Base-by-base conservation (phyloP, 2,113 vertebrate species). In the Brachyhypopomus gauderio region DNA sequence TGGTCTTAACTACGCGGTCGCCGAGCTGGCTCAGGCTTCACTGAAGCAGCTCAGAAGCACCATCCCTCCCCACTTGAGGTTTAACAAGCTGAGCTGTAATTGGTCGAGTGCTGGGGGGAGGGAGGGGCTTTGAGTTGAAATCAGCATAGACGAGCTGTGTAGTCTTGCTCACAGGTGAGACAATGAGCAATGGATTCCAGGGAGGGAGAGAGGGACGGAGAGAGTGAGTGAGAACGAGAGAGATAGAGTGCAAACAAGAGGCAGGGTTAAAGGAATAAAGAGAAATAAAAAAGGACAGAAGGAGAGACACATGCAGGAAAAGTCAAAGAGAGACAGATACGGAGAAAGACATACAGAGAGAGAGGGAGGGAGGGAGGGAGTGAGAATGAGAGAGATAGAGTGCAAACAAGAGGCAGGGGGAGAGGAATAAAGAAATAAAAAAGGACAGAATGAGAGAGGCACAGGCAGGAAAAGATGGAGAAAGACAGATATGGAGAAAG, bases 161-260 rank as follows among this genome's bases (percentile, higher is more conserved):
- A 9, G 41, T 5, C 41, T 41, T 9, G 41, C 41, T 41, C 4
- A 41, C 41, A 41, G 52, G 17, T 55, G 52, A 17, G 52, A 17
- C 1, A 17, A n/a, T 7, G 56, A n/a, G 56, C 16, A 4, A 12
- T 16, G 56, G 14, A 17, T 16, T 12, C 14, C 14, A 48, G 41
- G 45, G 88, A 89, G 87, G 87, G 85, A 87, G 79, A 84, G 86
- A 86, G 89, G 86, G 60, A 78, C 83, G 80, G 87, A 85, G 85
- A 81, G 72, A 72, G 41, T 16, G 9, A 73, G 45, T 48, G 55
- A 56, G 77, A 86, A 64, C 72, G 27, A 75, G 76, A 80, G 58
- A 71, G 41, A 88, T 62, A 73, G 72, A 75, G 23, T 59, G 59
- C 30, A 72, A 64, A 45, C 27, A 86, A 83, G 85, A 20, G 72